Conservation (phyloP, 1,140 invertebrate genomes). For the Macrostomum lignano region DNA sequence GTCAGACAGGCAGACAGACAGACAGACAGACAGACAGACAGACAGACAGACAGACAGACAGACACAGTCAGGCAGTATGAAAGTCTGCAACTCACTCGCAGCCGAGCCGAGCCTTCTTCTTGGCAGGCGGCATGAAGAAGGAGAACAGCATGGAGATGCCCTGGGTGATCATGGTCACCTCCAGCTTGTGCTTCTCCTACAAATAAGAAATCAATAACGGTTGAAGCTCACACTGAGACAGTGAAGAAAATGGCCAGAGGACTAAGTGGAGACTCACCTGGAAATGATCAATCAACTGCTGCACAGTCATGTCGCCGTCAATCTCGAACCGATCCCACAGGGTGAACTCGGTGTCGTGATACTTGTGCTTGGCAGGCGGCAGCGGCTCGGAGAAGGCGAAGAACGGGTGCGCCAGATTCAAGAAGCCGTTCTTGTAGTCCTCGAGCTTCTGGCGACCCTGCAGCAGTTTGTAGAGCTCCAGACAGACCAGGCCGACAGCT, state of each 20-base stretch:
- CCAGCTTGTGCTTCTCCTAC: constrained; percentile 47
- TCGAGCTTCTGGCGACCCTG: constrained; percentile 33
- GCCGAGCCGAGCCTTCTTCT: constrained; percentile 52
- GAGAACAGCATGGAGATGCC: constrained; percentile 93
- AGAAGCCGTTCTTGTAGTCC: constrained; percentile 79
- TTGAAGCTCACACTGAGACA: not conserved
- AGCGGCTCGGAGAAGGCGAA: constrained; percentile 88
- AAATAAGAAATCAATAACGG: constrained; percentile 10
- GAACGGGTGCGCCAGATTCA: constrained; percentile 79
- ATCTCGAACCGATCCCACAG: constrained; percentile 94
- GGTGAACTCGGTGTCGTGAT: constrained; percentile 73
- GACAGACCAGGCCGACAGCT: constrained; percentile 63
- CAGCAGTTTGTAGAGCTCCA: constrained; percentile 60
- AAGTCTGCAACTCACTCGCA: constrained; percentile 36
- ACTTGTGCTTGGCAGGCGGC: constrained; percentile 43
- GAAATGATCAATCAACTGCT: constrained; percentile 77
- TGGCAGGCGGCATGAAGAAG: constrained; percentile 79
- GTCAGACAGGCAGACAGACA: no score
- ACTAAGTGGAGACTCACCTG: constrained; percentile 30
- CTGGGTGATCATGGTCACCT: constrained; percentile 90
- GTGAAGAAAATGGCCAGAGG: constrained; percentile 5
- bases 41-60: no score
- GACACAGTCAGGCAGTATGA: no score
- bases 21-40: no score
- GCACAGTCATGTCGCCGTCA: constrained; percentile 61